Base-by-base conservation (phyloP, 2,113 vertebrate genomes). In the Tychaedon coryphoeus region DNA sequence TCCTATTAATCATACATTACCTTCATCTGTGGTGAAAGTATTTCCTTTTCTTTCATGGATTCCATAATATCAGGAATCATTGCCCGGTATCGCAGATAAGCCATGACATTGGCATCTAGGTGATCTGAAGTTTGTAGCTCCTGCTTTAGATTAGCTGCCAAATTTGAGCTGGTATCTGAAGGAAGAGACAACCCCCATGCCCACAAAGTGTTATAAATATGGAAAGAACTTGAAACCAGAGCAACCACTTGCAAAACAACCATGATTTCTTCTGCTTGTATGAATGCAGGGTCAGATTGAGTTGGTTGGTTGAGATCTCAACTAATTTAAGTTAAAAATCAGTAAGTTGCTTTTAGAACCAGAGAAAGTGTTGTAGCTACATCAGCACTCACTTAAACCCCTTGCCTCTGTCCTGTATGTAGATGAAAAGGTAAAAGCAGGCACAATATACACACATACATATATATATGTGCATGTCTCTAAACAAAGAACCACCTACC, bases 1-100 rank as follows among this genome's bases (percentile, higher is more conserved):
- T 74, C 31, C 14, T 10, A 61, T 58, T 31, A 74, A 43, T 25
- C 14, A 66, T 5, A 19, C 15, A 24, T 95, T 95, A 99, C 99
- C 98, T 99, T 99, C 86, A 99, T 96, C 50, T 99, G 98, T 58
- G 98, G 98, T 33, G 98, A 98, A 34, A 99, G 95, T 31, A 98
- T 86, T 42, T 98, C 99, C n/a, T 93, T 96, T 86, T 97, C 97
- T 88, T 77, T 97, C 80, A 92, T 56, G 7, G 90, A 53, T 12
- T 83, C 92, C 71, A 38, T 90, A 1, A 51, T 77, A 2, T 94
- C 96, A 19, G 91, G 98, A 91, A 97, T 95, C 88, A 98, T 98
- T 92, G 97, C 98, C 50, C 95, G 29, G 79, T 96, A 93, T 20
- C 29, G 97, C 50, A 98, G 96, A 70, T 98, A 97, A 73, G 98